Percentiles rank a stretch among this genome's conserved stretches.
Conservation (phyloP, 2,888 invertebrate species). For the Podotricha telesiphe region DNA sequence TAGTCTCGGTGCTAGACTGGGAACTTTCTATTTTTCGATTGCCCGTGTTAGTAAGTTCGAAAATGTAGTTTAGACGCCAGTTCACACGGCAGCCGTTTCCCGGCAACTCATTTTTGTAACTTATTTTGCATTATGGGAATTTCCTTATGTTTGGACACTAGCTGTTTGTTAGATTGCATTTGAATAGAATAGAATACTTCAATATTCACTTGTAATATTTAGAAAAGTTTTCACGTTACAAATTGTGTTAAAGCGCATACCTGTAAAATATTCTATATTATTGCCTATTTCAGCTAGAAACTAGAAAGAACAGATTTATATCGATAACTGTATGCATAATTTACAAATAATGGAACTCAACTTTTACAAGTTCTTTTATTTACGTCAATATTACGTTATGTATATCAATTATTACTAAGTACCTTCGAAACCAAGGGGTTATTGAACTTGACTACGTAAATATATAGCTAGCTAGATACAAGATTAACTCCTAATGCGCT, state of each 20-base stretch:
- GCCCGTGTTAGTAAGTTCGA: slow-evolving; percentile 76
- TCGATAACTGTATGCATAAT: no score
- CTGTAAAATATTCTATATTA: no score
- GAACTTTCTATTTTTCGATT: slow-evolving; percentile 82
- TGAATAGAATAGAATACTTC: slow-evolving; percentile 24
- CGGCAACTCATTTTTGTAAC: slow-evolving; percentile 68
- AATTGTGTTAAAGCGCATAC: neutral
- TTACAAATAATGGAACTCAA: no score
- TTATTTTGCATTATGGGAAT: slow-evolving; percentile 67
- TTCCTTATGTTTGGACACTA: slow-evolving; percentile 52
- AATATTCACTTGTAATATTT: slow-evolving; percentile 16
- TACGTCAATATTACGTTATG: neutral
- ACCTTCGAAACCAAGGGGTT: neutral
- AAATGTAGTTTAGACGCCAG: slow-evolving; percentile 72
- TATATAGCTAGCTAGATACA: slow-evolving; percentile 4
- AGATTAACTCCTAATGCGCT: slow-evolving; percentile 14
- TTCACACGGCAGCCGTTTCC: slow-evolving; percentile 64
- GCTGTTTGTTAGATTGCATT: slow-evolving; percentile 42
- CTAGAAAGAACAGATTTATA: no score
- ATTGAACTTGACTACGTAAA: neutral
- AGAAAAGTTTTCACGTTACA: neutral
- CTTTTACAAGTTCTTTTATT: neutral
- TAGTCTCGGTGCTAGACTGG: slow-evolving; percentile 65
- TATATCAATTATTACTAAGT: neutral
- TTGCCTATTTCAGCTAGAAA: no score